Percentiles rank a stretch among this genome's conserved stretches.
These are phyloP conservation scores for Acomys russatus DNA, from an alignment of 2,797 vertebrate species.

Conservation along the genomic window DNA sequence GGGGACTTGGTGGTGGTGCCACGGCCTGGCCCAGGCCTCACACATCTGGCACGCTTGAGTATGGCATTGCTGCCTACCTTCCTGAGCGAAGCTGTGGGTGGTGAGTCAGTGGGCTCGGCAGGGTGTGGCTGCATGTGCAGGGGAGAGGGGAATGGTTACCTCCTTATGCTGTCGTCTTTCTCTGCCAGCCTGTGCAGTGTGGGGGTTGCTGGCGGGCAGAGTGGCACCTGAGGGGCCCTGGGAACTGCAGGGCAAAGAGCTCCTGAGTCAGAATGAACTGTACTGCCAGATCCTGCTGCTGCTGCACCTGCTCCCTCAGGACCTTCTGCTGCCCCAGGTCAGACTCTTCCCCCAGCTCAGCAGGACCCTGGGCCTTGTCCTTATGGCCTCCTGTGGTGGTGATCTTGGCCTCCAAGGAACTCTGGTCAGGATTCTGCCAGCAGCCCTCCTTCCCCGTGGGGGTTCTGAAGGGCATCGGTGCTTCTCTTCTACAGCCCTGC, in stretches of 20 bases:
- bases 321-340: constrained; percentile 92
- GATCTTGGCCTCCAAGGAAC: background rate
- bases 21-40: constrained; percentile 80
- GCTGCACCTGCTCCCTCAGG: constrained; percentile 92
- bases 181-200: constrained; percentile 92
- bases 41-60: constrained; percentile 88
- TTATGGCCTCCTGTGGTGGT: no score
- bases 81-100: constrained; percentile 93
- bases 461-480: background rate
- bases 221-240: constrained; percentile 83
- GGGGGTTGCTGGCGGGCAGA: constrained; percentile 91
- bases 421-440: background rate
- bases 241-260: constrained; percentile 87
- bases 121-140: background rate
- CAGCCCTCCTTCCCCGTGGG: no score
- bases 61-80: constrained; percentile 89
- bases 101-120: constrained; percentile 87
- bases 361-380: background rate
- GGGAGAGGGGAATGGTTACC: background rate
- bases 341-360: background rate
- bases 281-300: constrained; percentile 91
- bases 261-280: constrained; percentile 92
- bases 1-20: constrained; percentile 87
- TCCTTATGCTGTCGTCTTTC: background rate
- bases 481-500: constrained; percentile 91